Evolutionary conservation across 2,888 invertebrate genomes (phyloP), one percentile per base, ranked within the genome.

Genomic region (Parnassius orleans): DNA sequence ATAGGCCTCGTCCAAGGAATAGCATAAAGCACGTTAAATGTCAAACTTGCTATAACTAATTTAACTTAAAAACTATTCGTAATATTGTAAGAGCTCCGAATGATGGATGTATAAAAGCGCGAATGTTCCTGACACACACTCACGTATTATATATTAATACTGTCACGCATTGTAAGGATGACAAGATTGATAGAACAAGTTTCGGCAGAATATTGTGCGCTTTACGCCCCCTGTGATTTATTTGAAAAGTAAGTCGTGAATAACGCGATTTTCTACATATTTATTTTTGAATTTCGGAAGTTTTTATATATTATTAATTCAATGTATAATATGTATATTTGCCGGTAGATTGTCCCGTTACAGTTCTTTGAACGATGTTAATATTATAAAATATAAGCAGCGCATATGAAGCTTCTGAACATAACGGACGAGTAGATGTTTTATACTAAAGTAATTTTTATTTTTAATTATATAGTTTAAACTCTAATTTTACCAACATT

Each of bases 101-200:
- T 63, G 62, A 63, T 63, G 53, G 66, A 64, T 62, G 65, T 53
- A 24, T 24, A 57, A 63, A 64, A 63, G 60, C 64, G 64, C 60
- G 54, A 63, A 66, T 64, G 64, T 64, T 62, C 57, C 57, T 54
- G 65, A 61, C 67, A 64, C 58, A 56, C 58, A 61, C 60, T 62
- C 65, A 63, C 65, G 64, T 68, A 67, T 66, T 68, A 65, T 67
- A 67, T 67, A 68, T 67, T 67, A 68, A 68, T 66, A 60, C 61
- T 67, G 64, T 67, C 64, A 64, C 60, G 62, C 65, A 53, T 58
- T 65, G 65, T 62, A 67, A 58, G 67, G 61, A 64, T 61, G 65
- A 61, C 61, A 68, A 67, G 65, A 68, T 67, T 66, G 67, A 68
- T 68, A 54, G 68, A 61, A 44, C 46, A 61, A 68, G 64, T 67